Base-by-base conservation (phyloP, 35 echinoderm and acorn worm species). In the Ptychodera flava region DNA sequence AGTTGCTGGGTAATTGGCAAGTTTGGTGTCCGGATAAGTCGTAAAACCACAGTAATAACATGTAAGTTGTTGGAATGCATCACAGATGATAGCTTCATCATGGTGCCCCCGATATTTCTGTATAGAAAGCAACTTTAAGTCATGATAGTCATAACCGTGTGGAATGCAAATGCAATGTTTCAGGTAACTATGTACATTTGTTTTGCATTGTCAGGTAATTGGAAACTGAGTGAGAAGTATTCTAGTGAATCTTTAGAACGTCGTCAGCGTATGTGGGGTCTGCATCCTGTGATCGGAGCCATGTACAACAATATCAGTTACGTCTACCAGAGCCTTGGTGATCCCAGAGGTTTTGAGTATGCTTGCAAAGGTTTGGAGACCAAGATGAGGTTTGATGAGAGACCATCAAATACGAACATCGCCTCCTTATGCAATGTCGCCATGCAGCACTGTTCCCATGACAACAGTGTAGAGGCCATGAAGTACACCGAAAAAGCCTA, bases 381-480 rank as follows among this genome's bases (percentile, higher is more conserved):
- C 1, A 81, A 81, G 31, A 81, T 31, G 80, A 31, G 80, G 14
- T 81, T 81, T 81, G 35, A 81, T 81, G 1, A 28, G 0, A 1
- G 35, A 81, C 80, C 80, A 33, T 31, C 80, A 16, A 81, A 81
- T 34, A 34, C 33, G 14, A 81, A 34, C 28, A 81, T 81, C 1
- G 30, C 35, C 35, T 81, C 80, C 12, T 81, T 81, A 81, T 34
- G 35, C 80, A 81, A 81, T 81, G 80, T 81, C n/a, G 80, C 80
- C 1, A 81, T 81, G 33, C 33, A 81, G 28, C 35, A 34, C 28
- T 32, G 33, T 31, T 81, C 33, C 28, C 15, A 81, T 34, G 31
- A 81, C 28, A 28, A 81, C 31, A 31, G 31, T 0, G 31, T 1
- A 32, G 35, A 81, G 35, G 80, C 80, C 15, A 31, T 34, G 31